Evolutionary conservation across 2,797 vertebrate species (phyloP).

Genomic region (Mormyrus hasselquistii): DNA sequence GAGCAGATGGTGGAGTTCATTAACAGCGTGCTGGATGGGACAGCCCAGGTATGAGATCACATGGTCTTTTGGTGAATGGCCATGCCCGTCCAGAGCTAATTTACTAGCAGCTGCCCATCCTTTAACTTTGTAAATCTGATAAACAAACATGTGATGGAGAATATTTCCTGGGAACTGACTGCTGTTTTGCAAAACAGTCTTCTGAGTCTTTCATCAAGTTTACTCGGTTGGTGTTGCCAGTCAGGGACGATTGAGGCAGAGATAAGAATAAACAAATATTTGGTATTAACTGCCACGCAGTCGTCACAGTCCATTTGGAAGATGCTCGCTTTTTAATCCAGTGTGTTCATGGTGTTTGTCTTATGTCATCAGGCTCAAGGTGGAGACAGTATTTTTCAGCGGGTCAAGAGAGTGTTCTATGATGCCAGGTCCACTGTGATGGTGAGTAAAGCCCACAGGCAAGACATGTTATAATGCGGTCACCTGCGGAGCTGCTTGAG

Average conservation of each 20-base stretch:
- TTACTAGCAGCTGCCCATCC: neutral
- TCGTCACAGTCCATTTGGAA: neutral
- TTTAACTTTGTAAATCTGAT: constrained; percentile 2
- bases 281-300: neutral
- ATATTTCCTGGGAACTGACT: neutral
- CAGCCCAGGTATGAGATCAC: constrained; percentile 58
- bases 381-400: constrained; percentile 72
- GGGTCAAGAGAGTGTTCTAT: constrained; percentile 69
- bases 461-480: neutral
- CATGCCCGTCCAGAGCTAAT: neutral
- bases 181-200: neutral
- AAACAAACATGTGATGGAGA: neutral
- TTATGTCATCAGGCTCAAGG: constrained; percentile 65
- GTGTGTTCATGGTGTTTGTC: neutral
- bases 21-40: constrained; percentile 70
- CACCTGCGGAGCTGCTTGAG: neutral
- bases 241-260: neutral
- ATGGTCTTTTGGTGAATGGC: neutral
- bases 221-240: neutral
- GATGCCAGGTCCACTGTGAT: constrained; percentile 68
- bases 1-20: constrained; percentile 80
- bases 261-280: neutral
- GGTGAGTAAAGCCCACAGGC: constrained; percentile 51
- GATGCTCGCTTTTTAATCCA: neutral
- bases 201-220: neutral